Conservation (phyloP, 2,888 invertebrate genomes). For the Chymomyza procnemis region DNA sequence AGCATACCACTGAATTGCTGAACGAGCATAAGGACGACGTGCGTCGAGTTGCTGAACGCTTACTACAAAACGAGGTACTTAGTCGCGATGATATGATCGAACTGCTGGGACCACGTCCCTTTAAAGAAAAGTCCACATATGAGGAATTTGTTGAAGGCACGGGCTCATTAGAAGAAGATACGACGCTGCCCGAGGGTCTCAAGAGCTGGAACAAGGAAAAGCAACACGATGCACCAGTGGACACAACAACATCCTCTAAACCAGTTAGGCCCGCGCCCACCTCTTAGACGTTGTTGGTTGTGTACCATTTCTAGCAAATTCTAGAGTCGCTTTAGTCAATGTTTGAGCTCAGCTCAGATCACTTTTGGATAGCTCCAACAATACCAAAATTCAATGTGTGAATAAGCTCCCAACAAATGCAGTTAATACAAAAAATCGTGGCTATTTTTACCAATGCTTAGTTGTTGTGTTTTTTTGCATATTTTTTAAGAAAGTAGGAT, state of each 20-base stretch:
- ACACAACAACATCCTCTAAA: conserved; percentile 44
- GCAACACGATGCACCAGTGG: conserved; percentile 48
- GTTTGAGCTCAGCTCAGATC: conserved; percentile 8
- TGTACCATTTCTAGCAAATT: conserved; percentile 37
- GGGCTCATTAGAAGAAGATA: conserved; percentile 98
- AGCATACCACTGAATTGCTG: conserved; percentile 88
- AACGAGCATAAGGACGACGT: conserved; percentile 90
- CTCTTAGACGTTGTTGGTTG: neutral
- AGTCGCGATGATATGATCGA: conserved; percentile 99
- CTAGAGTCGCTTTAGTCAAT: conserved; percentile 34
- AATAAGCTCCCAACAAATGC: neutral
- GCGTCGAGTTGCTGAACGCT: conserved; percentile 90
- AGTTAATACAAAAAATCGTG: neutral
- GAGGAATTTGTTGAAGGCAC: conserved; percentile 99
- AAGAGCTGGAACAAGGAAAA: conserved; percentile 95
- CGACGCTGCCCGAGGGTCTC: conserved; percentile 94
- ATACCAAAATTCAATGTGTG: neutral
- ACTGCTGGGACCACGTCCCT: conserved; percentile 94
- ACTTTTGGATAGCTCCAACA: neutral
- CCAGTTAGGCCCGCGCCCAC: conserved; percentile 9
- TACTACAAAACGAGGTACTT: conserved; percentile 95
- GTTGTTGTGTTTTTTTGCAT: neutral
- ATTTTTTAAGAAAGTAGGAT: neutral
- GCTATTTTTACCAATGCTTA: neutral
- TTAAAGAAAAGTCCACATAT: conserved; percentile 99